These are phyloP conservation scores for Okapia johnstoni DNA, from an alignment of 2,113 vertebrate genomes.

Conservation along the genomic window DNA sequence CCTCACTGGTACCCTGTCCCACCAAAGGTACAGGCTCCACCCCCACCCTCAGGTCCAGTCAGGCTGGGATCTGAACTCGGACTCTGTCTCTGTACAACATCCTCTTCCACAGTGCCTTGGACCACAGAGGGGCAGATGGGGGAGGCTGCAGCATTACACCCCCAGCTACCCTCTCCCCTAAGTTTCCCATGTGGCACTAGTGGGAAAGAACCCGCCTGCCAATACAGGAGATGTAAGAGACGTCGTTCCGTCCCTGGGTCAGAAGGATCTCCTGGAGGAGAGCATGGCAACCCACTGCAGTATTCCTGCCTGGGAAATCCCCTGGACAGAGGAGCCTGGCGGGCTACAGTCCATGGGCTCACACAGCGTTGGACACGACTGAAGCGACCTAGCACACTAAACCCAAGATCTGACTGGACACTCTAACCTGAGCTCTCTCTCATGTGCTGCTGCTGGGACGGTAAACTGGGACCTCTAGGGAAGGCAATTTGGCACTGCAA, in stretches of 20 bases:
- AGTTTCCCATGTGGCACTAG: not conserved
- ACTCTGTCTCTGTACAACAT: not conserved
- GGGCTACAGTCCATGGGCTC: not conserved
- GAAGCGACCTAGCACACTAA: not conserved
- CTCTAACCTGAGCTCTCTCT: not conserved
- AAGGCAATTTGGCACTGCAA: not conserved
- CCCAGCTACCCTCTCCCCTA: not conserved
- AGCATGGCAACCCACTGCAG: not conserved
- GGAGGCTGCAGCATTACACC: fast-evolving
- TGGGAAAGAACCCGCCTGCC: not conserved
- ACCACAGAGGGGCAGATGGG: not conserved
- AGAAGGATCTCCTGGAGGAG: not conserved
- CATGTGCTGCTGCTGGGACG: not conserved
- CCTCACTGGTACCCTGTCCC: not conserved
- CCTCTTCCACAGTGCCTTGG: not conserved
- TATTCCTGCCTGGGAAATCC: not conserved
- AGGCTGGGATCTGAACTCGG: not conserved
- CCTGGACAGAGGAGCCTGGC: not conserved
- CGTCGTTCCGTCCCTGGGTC: fast-evolving
- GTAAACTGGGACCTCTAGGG: not conserved
- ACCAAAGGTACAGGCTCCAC: not conserved
- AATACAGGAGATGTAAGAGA: not conserved
- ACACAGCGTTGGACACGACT: fast-evolving
- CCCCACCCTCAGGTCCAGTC: fast-evolving
- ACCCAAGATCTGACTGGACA: not conserved